Evolutionary conservation across 2,888 invertebrate genomes (phyloP), one percentile per base, ranked within the genome.

Genomic region (Branchinecta sandiegonensis): DNA sequence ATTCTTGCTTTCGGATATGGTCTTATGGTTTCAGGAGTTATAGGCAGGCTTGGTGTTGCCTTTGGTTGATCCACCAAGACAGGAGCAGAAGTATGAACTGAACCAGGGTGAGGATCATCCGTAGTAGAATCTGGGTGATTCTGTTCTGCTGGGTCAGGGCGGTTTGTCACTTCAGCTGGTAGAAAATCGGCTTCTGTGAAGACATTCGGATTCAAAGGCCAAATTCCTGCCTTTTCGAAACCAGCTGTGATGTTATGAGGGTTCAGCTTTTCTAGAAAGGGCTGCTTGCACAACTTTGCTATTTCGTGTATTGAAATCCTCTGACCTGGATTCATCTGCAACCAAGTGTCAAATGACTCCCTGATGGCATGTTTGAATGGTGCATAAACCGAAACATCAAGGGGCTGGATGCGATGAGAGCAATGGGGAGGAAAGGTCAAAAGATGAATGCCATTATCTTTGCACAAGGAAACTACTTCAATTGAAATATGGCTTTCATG

Each of bases 341-440:
- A 73, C 76, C 75, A 77, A n/a, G 72, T 68, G 67, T 75, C 74
- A 48, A 70, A 72, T 8, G 73, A 71, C n/a, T 71, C 66, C 66
- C 76, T 76, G 47, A 74, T 68, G 66, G 69, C 71, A 67, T 72
- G 74, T 72, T 79, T 79, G 65, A 79, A 76, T 37, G 77, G 78
- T 8, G 76, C 76, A 72, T 75, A 77, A 7, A 78, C 73, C 47
- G 76, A 74, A 11, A 77, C 74, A 72, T 79, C 77, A 13, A 79
- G 72, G 13, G 78, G 78, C 73, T 79, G 79, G 66, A 79, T 69
- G 71, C 77, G 77, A 68, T 76, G 77, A 9, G 77, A 74, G 68
- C 76, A 76, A 72, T 79, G 77, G n/a, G 77, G 78, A 46, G 76
- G 77, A 65, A 78, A 74, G 8, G 77, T 76, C 50, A 79, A 72